Conservation (phyloP, 2,113 vertebrate species). For the human (Homo sapiens) region GRCh38 chr18:55690501-55691000, state of each 20-base stretch:
- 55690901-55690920: neutral
- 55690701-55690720: neutral
- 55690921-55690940: neutral
- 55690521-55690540: neutral
- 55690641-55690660: neutral
- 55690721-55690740: neutral
- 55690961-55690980: neutral
- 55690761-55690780: neutral
- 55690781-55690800: neutral
- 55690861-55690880: neutral
- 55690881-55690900: neutral
- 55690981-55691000: neutral
- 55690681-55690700: constrained; percentile 6
- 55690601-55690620: neutral
- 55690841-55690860: neutral
- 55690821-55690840: neutral
- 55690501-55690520: neutral
- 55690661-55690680: neutral
- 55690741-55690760: neutral
- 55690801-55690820: neutral
- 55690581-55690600: neutral
- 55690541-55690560: neutral
- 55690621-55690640: neutral
- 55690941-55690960: neutral
- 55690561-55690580: neutral